Conservation (phyloP, 2,888 invertebrate species). For the Shargacucullia verbasci region DNA sequence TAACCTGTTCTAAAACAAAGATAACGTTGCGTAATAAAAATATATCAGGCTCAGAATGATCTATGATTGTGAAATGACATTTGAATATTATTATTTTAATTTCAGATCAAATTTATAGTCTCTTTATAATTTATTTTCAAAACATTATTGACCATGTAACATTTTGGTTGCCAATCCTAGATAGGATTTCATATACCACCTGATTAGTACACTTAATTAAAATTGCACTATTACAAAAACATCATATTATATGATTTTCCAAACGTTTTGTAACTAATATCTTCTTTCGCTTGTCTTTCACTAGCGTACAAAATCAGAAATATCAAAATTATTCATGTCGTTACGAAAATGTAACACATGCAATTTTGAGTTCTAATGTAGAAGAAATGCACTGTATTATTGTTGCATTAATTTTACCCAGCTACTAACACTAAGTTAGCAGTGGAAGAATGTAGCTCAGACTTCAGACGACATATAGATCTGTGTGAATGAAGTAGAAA, state of each 20-base stretch:
- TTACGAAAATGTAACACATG: constrained; percentile 28
- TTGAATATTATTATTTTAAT: constrained; percentile 20
- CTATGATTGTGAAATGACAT: constrained; percentile 51
- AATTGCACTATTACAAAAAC: background rate
- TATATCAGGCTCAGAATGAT: constrained; percentile 56
- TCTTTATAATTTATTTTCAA: constrained; percentile 46
- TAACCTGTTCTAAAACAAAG: constrained; percentile 62
- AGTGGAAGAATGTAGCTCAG: constrained; percentile 58
- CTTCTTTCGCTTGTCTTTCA: constrained; percentile 60
- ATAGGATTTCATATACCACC: background rate
- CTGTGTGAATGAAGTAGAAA: constrained; percentile 59
- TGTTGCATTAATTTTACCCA: background rate
- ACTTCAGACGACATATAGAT: constrained; percentile 60
- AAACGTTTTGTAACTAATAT: constrained; percentile 60
- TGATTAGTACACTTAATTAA: background rate
- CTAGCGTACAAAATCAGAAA: constrained; percentile 46
- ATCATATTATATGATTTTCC: too few relatives aligned
- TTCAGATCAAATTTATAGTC: too few relatives aligned
- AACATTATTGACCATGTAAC: constrained; percentile 57
- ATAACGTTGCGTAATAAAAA: constrained; percentile 75
- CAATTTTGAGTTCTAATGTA: constrained; percentile 30
- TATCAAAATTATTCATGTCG: constrained; percentile 26
- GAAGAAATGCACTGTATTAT: constrained; percentile 6
- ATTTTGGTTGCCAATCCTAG: constrained; percentile 24
- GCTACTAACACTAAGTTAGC: constrained; percentile 35